phyloP scores from a whole-genome alignment of 2,888 invertebrate genomes.

The Stomorhina lunata region DNA sequence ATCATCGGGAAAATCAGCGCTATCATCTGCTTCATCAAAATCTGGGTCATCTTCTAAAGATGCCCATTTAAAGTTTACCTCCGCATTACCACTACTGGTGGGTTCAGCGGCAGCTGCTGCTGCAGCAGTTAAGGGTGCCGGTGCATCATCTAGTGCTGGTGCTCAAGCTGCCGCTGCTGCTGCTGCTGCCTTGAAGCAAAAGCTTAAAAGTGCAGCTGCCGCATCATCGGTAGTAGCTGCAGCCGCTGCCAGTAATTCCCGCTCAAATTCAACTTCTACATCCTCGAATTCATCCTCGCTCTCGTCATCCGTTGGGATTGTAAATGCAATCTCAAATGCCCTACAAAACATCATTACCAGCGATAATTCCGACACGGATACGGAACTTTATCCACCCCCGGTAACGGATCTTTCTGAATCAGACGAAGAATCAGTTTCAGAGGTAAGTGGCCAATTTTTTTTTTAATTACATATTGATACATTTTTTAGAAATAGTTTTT shows the following conservation, averaged over 20 bases:
- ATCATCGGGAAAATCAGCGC: slow-evolving; percentile 65
- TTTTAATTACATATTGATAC: too few species aligned
- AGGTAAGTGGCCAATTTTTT: too few species aligned
- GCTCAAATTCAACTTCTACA: slow-evolving; percentile 74
- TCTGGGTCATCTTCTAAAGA: slow-evolving; percentile 68
- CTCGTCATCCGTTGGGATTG: slow-evolving; percentile 77
- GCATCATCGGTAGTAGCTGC: slow-evolving; percentile 69
- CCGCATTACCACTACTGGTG: slow-evolving; percentile 72
- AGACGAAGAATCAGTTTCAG: slow-evolving; percentile 97
- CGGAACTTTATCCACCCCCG: slow-evolving; percentile 89
- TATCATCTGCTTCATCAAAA: slow-evolving; percentile 66
- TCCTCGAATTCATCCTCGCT: slow-evolving; percentile 77
- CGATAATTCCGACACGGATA: slow-evolving; percentile 93
- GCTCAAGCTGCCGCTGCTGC: slow-evolving; percentile 70
- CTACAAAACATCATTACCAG: slow-evolving; percentile 83
- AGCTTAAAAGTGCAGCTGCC: slow-evolving; percentile 72
- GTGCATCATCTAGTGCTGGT: slow-evolving; percentile 61
- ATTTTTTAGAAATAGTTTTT: too few species aligned
- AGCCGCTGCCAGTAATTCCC: slow-evolving; percentile 71
- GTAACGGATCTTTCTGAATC: slow-evolving; percentile 97
- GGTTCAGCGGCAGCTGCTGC: slow-evolving; percentile 76
- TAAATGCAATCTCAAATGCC: slow-evolving; percentile 76
- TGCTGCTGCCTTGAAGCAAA: slow-evolving; percentile 74
- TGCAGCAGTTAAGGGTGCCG: slow-evolving; percentile 72
- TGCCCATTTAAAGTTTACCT: slow-evolving; percentile 75